Conservation (phyloP, 2,797 vertebrate genomes). For the Scleropages formosus region DNA sequence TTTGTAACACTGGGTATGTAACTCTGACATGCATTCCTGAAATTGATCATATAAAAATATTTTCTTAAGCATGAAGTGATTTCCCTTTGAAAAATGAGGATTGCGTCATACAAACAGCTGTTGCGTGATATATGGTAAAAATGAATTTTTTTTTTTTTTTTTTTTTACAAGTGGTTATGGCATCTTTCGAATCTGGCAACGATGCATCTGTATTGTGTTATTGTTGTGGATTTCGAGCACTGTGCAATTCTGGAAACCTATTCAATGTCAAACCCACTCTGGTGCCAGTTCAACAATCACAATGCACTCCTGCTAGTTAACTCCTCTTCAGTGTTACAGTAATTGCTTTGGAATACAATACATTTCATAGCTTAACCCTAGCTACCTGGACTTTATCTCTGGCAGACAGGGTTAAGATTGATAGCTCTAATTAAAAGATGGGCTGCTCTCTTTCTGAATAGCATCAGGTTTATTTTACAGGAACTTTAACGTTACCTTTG, state of each 20-base stretch:
- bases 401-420: constrained; percentile 46
- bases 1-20: constrained; percentile 54
- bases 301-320: constrained; percentile 47
- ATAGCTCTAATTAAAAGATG: constrained; percentile 50
- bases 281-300: constrained; percentile 41
- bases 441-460: constrained; percentile 44
- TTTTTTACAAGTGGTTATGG: constrained; percentile 34
- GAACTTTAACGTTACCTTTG: constrained; percentile 52
- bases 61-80: constrained; percentile 58
- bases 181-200: constrained; percentile 42
- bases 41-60: constrained; percentile 52
- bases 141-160: no score
- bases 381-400: constrained; percentile 47
- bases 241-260: constrained; percentile 39
- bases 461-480: constrained; percentile 54
- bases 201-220: constrained; percentile 30
- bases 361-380: constrained; percentile 49
- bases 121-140: constrained; percentile 33
- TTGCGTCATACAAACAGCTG: constrained; percentile 37
- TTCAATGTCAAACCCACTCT: constrained; percentile 44
- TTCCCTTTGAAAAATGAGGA: constrained; percentile 25
- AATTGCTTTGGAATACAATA: constrained; percentile 47
- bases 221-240: constrained; percentile 38
- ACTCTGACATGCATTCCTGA: constrained; percentile 58
- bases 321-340: constrained; percentile 42